Percentiles rank a stretch among this genome's conserved stretches.
Evolutionary conservation across 2,113 vertebrate species (phyloP).

Genomic region (Struthio camelus): DNA sequence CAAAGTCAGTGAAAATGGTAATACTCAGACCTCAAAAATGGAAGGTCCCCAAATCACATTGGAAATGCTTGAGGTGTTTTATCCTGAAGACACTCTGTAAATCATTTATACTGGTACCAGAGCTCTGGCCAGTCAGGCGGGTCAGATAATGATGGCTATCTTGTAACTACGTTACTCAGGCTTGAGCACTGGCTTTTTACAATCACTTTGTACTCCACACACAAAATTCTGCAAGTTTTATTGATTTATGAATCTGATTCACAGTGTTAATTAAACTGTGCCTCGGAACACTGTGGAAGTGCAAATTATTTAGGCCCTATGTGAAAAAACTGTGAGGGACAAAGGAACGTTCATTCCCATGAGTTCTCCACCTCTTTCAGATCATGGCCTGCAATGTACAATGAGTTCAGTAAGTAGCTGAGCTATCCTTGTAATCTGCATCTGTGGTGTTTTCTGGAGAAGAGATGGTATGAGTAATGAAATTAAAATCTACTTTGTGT

Average conservation of each 20-base stretch:
- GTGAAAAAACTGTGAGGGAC: not conserved
- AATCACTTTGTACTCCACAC: not conserved
- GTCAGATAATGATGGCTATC: not conserved
- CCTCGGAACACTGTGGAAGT: not conserved
- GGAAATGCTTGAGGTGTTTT: not conserved
- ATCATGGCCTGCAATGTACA: not conserved
- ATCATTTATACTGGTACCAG: not conserved
- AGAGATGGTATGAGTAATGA: not conserved
- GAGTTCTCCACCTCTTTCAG: not conserved
- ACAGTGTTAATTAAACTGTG: not conserved
- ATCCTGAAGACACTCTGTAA: not conserved
- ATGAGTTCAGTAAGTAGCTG: not conserved
- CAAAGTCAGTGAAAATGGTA: not conserved
- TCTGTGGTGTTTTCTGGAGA: not conserved
- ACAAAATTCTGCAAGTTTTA: not conserved
- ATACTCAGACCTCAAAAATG: accelerated
- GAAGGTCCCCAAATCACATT: not conserved
- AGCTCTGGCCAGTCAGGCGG: not conserved
- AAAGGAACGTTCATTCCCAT: not conserved
- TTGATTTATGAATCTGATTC: constrained; percentile 5
- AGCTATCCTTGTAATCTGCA: not conserved
- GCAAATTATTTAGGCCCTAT: not conserved
- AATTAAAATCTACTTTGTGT: not conserved
- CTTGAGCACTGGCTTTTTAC: not conserved
- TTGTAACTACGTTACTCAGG: not conserved